Evolutionary conservation across 2,113 vertebrate genomes (phyloP), one percentile per base, ranked within the genome.

Genomic region (Anhinga rufa): DNA sequence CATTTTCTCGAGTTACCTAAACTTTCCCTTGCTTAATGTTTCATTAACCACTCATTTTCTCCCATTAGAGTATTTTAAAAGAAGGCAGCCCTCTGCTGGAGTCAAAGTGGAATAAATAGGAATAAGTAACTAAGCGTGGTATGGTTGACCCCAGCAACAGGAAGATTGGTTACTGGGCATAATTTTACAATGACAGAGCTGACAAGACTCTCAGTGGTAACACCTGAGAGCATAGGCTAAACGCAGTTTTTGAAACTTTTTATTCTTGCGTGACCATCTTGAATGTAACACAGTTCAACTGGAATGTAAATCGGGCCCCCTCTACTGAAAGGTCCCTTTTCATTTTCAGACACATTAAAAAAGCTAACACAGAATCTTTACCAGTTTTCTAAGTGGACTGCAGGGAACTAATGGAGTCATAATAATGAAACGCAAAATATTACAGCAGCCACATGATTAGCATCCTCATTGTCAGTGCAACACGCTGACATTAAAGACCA

Each of bases 41-140:
- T 82, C 20, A 54, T 22, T 24, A 86, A 57, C 25, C 20, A 14
- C 34, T 58, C 5, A 25, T 70, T 42, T 78, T 72, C 31, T 89
- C 26, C 31, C 11, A 3, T 25, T 44, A 54, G 25, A 66, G n/a
- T 77, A 85, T 64, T 90, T 72, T 91, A 69, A 82, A 77, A 80
- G 51, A 20, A 80, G 93, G 55, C 92, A 76, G 96, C 96, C 97
- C 91, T 95, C 94, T 97, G 87, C 84, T 2, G 2, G 42, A 82
- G 90, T 69, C n/a, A 19, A 18, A 42, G 55, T 7, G 55, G 9
- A 90, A 78, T 85, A 40, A 64, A 91, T 12, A 20, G 17, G 10
- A 69, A 5, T 7, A 40, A 66, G 6, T 26, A 75, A 61, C 21
- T 31, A 40, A 77, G 52, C 9, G 32, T 0, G 0, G 16, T 26